phyloP scores from a whole-genome alignment of 1,140 invertebrate species.

The Drosophila cardini region DNA sequence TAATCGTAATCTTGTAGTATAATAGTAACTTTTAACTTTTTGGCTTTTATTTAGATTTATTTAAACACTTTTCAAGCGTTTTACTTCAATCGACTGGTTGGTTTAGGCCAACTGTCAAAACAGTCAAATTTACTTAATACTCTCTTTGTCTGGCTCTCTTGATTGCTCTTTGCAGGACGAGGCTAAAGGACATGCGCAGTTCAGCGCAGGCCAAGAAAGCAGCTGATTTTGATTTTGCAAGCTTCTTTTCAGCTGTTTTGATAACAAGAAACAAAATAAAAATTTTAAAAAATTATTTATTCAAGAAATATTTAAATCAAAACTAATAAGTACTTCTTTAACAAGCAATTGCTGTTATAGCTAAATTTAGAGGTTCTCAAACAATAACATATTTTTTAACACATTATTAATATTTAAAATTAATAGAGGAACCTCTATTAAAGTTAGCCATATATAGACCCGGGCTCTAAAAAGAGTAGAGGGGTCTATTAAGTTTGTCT shows the following conservation, averaged over 20 bases:
- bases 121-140: slow-evolving; percentile 12
- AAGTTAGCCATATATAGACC: too few relatives aligned
- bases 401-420: too few relatives aligned
- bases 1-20: background rate
- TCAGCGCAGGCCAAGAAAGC: background rate
- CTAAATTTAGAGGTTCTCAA: too few relatives aligned
- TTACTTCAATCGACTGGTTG: slow-evolving; percentile 37
- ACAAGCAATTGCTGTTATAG: too few relatives aligned
- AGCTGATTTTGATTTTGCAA: slow-evolving; percentile 22
- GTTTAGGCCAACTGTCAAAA: slow-evolving; percentile 54
- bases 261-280: background rate
- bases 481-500: too few relatives aligned
- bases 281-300: background rate
- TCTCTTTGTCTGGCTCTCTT: background rate
- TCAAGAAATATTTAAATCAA: background rate
- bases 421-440: too few relatives aligned
- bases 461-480: too few relatives aligned
- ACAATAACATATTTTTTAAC: too few relatives aligned
- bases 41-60: slow-evolving; percentile 14
- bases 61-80: slow-evolving; percentile 21
- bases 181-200: slow-evolving; percentile 55
- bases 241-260: slow-evolving; percentile 12
- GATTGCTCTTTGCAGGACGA: background rate
- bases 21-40: slow-evolving; percentile 25
- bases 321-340: background rate